Evolutionary conservation across 2,888 invertebrate genomes (phyloP), one percentile per base, ranked within the genome.

Genomic region (Limnephilus marmoratus): DNA sequence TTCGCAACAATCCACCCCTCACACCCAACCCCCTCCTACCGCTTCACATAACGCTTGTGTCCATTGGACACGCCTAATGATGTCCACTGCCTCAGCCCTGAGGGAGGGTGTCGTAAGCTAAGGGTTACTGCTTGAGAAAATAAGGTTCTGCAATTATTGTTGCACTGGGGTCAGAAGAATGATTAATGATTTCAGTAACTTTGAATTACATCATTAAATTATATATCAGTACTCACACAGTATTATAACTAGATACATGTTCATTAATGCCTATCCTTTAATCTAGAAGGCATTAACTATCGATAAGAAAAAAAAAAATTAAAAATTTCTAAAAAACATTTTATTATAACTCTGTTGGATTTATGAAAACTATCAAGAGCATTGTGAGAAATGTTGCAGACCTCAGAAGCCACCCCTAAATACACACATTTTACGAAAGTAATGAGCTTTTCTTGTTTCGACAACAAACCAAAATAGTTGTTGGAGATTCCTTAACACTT

Each of bases 61-160:
- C 68, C 91, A 91, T 91, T 91, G 89, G 91, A 89, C 85, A 91
- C 88, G 91, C 68, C 37, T 89, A 91, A 91, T 91, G 91, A 89
- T 89, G 88, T 83, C 68, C 89, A 91, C 31, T 91, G 89, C 86
- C 53, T 37, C 89, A 18, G 68, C 18, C 82, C 45, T 37, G 81
- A 41, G 41, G 68, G 24, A 24, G 68, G 68, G 68, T 18, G 5
- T 18, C 18, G 18, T 18, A 53, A 7, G 24, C 68, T 7, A 68
- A 68, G 68, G 68, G 68, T 68, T 68, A 5, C 24, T 68, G 68
- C 68, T 68, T 68, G 68, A 68, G 18, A 80, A 80, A 68, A 81
- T 37, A 82, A 90, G 34, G 68, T 81, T 41, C 15, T 90, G 29
- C 45, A 90, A 90, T 90, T 90, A 90, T 81, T 90, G 68, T 81